Conservation (phyloP, 2,888 invertebrate species). For the Dolichomitus sp. region DNA sequence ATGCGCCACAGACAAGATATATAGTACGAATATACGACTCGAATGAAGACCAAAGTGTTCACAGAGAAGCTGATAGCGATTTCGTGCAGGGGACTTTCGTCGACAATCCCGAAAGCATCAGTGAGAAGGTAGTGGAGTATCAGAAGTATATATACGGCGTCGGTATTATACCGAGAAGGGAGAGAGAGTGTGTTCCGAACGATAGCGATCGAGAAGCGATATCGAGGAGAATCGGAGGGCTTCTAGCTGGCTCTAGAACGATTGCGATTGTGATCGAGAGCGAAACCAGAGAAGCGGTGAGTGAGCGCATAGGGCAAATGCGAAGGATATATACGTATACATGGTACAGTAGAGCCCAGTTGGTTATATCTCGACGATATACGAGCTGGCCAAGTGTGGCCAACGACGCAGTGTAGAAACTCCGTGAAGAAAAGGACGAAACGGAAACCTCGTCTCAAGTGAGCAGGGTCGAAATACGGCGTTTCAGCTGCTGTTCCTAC, state of each 20-base stretch:
- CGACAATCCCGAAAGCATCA: slow-evolving; percentile 7
- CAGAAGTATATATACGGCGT: neutral
- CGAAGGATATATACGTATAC: neutral
- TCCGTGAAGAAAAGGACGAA: slow-evolving; percentile 24
- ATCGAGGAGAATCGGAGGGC: neutral
- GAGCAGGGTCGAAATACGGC: slow-evolving; percentile 27
- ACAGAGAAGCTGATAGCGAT: slow-evolving; percentile 31
- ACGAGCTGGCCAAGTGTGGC: slow-evolving; percentile 45
- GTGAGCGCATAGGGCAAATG: slow-evolving; percentile 3
- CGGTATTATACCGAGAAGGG: neutral
- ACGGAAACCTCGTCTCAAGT: slow-evolving; percentile 35
- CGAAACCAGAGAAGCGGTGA: slow-evolving; percentile 7
- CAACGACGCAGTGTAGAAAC: slow-evolving; percentile 42
- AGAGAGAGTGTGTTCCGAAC: neutral
- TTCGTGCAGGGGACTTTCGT: slow-evolving; percentile 13
- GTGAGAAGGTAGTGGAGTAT: neutral
- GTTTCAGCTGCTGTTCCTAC: neutral
- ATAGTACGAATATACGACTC: slow-evolving; percentile 12
- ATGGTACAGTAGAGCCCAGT: neutral
- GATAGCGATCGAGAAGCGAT: slow-evolving; percentile 39
- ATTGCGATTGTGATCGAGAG: slow-evolving; percentile 38
- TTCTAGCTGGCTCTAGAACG: slow-evolving; percentile 16
- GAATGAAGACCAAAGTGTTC: slow-evolving; percentile 32
- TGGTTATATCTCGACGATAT: slow-evolving; percentile 30
- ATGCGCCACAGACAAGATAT: slow-evolving; percentile 1